These are phyloP conservation scores for Amazona ochrocephala DNA, from an alignment of 2,797 vertebrate species.

Conservation along the genomic window DNA sequence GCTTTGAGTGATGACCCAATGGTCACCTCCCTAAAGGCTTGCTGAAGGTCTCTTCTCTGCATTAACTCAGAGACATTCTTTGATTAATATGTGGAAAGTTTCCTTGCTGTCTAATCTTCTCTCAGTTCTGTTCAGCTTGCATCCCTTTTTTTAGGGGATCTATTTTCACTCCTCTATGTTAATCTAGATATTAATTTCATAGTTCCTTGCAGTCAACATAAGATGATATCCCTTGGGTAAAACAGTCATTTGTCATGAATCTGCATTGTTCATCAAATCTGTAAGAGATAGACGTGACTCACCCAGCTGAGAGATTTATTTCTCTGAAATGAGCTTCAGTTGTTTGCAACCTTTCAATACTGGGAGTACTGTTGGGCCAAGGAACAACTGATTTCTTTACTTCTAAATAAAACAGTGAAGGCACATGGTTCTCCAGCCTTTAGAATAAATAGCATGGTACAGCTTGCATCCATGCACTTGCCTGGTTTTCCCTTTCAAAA, in stretches of 20 bases:
- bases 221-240: background rate
- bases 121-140: background rate
- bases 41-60: background rate
- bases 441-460: background rate
- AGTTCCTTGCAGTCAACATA: background rate
- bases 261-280: background rate
- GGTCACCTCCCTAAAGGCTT: background rate
- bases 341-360: background rate
- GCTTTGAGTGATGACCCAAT: constrained; percentile 13
- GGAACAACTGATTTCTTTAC: background rate
- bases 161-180: background rate
- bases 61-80: background rate
- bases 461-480: background rate
- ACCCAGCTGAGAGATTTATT: background rate
- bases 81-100: background rate
- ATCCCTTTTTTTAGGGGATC: background rate
- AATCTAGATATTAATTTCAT: background rate
- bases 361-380: background rate
- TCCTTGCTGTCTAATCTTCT: background rate
- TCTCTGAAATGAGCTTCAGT: background rate
- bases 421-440: background rate
- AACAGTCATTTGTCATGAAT: background rate
- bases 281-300: background rate
- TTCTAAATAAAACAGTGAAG: background rate
- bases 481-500: background rate